Evolutionary conservation across 2,113 vertebrate genomes (phyloP).

Genomic region (Tachysurus fulvidraco): DNA sequence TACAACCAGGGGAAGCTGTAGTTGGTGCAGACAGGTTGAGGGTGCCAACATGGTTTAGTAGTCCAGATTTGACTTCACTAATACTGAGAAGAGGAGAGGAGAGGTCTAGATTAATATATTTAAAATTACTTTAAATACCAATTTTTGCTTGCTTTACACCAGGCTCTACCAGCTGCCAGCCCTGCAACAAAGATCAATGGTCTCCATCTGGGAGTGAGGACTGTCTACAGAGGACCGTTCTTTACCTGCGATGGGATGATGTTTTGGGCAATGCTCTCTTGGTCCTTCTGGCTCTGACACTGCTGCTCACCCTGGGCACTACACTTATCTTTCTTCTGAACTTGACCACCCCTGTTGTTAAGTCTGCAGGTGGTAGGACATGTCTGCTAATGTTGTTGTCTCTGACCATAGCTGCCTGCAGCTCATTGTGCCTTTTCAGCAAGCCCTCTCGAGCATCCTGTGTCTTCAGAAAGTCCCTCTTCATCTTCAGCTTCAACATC

Average conservation of each 20-base stretch:
- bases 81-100: background rate
- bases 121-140: background rate
- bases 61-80: background rate
- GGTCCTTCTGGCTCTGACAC: constrained; percentile 66
- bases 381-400: constrained; percentile 79
- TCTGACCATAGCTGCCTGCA: constrained; percentile 64
- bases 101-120: background rate
- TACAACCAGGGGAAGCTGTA: background rate
- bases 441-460: constrained; percentile 65
- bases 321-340: constrained; percentile 70
- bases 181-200: constrained; percentile 72
- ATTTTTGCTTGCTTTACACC: background rate
- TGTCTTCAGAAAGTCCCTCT: constrained; percentile 73
- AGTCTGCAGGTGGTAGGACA: constrained; percentile 78
- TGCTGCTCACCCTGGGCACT: constrained; percentile 69
- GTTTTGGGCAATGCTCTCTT: constrained; percentile 64
- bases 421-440: constrained; percentile 71
- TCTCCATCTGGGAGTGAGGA: constrained; percentile 62
- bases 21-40: background rate
- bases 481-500: constrained; percentile 74
- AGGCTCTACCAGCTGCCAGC: constrained; percentile 73
- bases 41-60: background rate
- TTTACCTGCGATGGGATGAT: constrained; percentile 70
- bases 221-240: constrained; percentile 66
- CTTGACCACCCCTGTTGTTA: constrained; percentile 76